Conservation (phyloP, 2,888 invertebrate genomes). For the Nomada flava region DNA sequence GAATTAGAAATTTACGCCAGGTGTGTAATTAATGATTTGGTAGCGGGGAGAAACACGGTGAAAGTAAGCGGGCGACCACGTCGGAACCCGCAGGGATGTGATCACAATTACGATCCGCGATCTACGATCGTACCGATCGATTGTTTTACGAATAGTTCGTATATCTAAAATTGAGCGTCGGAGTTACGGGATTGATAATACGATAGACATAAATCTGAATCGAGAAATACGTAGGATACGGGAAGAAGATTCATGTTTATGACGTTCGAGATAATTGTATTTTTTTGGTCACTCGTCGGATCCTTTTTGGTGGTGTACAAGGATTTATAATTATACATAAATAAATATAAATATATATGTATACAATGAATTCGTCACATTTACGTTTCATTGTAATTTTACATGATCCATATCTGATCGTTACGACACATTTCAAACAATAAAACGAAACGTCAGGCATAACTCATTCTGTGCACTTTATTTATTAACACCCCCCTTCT, state of each 20-base stretch:
- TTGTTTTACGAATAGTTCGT: conserved; percentile 16
- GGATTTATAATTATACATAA: conserved; percentile 53
- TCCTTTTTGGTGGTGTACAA: conserved; percentile 57
- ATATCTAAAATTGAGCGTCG: conserved; percentile 6
- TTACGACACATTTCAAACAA: conserved; percentile 66
- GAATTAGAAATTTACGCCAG: conserved; percentile 67
- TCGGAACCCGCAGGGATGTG: neutral
- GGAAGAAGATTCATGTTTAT: conserved; percentile 31
- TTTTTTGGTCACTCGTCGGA: conserved; percentile 44
- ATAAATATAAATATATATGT: conserved; percentile 51
- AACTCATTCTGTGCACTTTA: neutral
- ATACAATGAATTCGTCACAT: conserved; percentile 56
- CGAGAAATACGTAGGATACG: neutral
- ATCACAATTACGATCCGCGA: conserved; percentile 7
- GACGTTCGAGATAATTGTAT: conserved; percentile 35
- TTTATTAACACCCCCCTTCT: neutral
- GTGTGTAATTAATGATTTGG: conserved; percentile 55
- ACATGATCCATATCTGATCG: conserved; percentile 69
- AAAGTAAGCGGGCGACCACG: conserved; percentile 59
- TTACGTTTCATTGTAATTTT: conserved; percentile 69
- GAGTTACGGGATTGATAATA: neutral
- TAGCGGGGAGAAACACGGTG: conserved; percentile 56
- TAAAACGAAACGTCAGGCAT: conserved; percentile 58
- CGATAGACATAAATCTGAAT: conserved; percentile 29
- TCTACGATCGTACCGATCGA: neutral